Evolutionary conservation across 2,888 invertebrate genomes (phyloP), one percentile per base, ranked within the genome.

Genomic region (Brenthis daphne): DNA sequence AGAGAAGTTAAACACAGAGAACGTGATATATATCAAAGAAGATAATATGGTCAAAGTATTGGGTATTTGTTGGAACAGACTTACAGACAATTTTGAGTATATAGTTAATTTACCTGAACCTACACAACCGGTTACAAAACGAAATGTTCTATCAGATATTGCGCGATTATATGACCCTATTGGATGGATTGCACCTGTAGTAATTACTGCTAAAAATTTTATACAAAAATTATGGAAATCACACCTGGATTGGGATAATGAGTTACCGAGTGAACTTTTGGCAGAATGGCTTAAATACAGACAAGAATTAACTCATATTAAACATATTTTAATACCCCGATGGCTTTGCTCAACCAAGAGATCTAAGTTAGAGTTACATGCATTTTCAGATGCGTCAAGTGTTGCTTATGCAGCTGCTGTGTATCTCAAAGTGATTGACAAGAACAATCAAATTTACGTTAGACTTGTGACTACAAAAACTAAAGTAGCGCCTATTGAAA

Each of bases 101-200:
- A 16, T 16, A 16, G 16, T 16, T 16, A 16, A 16, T 16, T 16
- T 16, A 16, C 16, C 16, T 16, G 0, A 16, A 16, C 16, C 16
- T 16, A 16, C 16, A 16, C 16, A 16, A 16, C 16, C 16, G 16
- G 16, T 16, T 16, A 77, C 77, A 2, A 79, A 79, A 56, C 65
- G 78, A 29, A 51, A 69, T 16, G 69, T 78, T 0, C 43, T 78
- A 3, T 75, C 77, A 1, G 75, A 76, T 20, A 73, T 79, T n/a
- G 76, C 77, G 0, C 72, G 69, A 61, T 29, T 80, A 4, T 79
- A 76, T 29, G 78, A 80, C 63, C 78, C 77, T 0, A 56, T 80
- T 4, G 78, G 78, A 2, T 79, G 78, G 77, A 72, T 78, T 8
- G 75, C 78, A 4, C 68, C 73, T n/a, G 69, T 73, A 12, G 67